Evolutionary conservation across 1,140 invertebrate species (phyloP).

Genomic region (Dendrolimus kikuchii): DNA sequence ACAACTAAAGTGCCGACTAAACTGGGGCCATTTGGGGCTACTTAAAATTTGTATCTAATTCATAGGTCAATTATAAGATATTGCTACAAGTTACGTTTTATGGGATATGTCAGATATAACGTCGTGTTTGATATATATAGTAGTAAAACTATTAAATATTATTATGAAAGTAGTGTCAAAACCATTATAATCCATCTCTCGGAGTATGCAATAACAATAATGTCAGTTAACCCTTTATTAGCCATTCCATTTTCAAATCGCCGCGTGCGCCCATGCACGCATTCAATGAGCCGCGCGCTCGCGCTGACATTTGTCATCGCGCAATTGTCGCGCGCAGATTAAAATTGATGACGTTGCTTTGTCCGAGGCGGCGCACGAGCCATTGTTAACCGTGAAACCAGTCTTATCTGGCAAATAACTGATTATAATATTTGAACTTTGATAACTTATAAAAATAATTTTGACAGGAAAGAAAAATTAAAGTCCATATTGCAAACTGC

Average conservation of each 20-base stretch:
- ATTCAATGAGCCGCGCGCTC: conserved; percentile 59
- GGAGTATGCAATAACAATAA: conserved; percentile 51
- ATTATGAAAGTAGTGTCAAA: conserved; percentile 12
- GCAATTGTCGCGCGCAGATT: conserved; percentile 66
- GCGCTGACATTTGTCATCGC: conserved; percentile 67
- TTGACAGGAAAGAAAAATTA: too few relatives aligned
- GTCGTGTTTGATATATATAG: too few relatives aligned
- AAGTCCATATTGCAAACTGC: too few relatives aligned
- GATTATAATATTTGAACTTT: conserved; percentile 21
- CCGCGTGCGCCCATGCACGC: conserved; percentile 55
- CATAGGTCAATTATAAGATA: too few relatives aligned
- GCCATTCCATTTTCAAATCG: conserved; percentile 40
- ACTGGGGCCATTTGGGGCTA: too few relatives aligned
- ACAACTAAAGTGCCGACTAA: too few relatives aligned
- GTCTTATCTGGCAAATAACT: conserved; percentile 28
- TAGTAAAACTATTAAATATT: conserved; percentile 3
- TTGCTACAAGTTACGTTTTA: too few relatives aligned
- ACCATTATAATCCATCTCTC: conserved; percentile 36
- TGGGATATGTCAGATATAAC: too few relatives aligned
- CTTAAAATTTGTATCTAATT: too few relatives aligned
- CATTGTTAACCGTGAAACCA: conserved; percentile 37
- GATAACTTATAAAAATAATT: conserved; percentile 11
- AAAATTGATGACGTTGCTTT: conserved; percentile 70
- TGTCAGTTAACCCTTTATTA: conserved; percentile 64
- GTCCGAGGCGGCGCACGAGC: conserved; percentile 47